Conservation (phyloP, 2,888 invertebrate species). For the Cerastoderma edule region DNA sequence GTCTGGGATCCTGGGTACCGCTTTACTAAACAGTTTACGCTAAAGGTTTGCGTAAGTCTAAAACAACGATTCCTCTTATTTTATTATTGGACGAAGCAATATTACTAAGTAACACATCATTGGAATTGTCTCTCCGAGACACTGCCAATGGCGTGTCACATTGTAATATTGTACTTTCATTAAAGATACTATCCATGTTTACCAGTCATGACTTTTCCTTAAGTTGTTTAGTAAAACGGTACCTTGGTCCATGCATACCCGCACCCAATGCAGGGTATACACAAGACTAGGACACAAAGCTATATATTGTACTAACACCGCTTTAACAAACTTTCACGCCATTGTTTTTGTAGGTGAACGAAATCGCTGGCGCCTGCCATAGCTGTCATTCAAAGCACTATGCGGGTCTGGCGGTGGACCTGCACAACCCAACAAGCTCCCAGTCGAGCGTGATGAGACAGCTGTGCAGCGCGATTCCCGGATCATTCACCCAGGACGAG, state of each 20-base stretch:
- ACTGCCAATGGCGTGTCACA: no score
- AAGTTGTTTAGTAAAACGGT: not conserved
- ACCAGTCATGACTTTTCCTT: not conserved
- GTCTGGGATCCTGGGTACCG: no score
- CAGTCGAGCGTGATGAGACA: conserved; percentile 32
- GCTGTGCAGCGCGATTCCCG: conserved; percentile 52
- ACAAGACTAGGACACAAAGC: not conserved
- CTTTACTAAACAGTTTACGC: no score
- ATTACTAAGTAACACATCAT: no score
- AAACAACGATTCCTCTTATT: no score
- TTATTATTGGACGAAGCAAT: no score
- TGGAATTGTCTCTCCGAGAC: no score
- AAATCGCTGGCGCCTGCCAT: conserved; percentile 71
- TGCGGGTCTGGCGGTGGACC: conserved; percentile 65
- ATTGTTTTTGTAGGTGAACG: conserved; percentile 62
- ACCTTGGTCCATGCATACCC: not conserved
- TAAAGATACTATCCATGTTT: not conserved
- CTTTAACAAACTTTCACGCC: not conserved
- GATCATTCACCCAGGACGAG: conserved; percentile 64
- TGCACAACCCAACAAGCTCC: conserved; percentile 40
- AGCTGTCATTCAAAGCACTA: conserved; percentile 68
- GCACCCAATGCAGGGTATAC: not conserved
- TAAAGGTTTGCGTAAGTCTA: no score
- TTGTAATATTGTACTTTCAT: no score
- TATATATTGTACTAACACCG: not conserved